Percentiles rank a stretch among this genome's conserved stretches.
These are phyloP conservation scores for Australoheros facetus DNA, from an alignment of 2,797 vertebrate species.

Conservation along the genomic window DNA sequence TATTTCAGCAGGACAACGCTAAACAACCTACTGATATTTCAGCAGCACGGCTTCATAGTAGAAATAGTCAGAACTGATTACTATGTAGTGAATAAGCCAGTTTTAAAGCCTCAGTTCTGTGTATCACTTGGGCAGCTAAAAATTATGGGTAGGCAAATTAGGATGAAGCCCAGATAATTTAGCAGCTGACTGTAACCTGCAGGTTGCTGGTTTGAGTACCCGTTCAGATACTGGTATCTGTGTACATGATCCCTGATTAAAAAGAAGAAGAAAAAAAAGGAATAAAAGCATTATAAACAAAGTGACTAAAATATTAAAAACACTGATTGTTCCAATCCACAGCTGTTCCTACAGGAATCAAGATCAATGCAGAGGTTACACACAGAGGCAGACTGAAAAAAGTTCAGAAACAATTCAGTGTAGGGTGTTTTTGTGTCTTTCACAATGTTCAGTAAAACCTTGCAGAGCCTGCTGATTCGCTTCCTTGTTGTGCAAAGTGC, in stretches of 20 bases:
- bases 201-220: no score
- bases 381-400: not conserved
- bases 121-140: not conserved
- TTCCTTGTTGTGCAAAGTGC: not conserved
- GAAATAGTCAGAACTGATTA: not conserved
- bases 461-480: rapidly evolving
- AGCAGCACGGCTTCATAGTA: no score
- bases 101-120: not conserved
- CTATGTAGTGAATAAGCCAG: not conserved
- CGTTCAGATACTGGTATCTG: no score
- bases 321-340: not conserved
- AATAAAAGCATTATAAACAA: rapidly evolving
- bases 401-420: not conserved
- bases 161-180: no score
- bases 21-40: no score
- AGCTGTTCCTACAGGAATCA: not conserved
- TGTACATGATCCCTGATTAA: no score
- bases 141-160: not conserved
- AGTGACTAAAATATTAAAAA: not conserved
- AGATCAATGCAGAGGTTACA: rapidly evolving
- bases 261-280: no score
- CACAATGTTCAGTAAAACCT: rapidly evolving
- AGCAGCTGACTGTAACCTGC: no score
- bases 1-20: no score
- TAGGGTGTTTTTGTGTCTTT: rapidly evolving